Evolutionary conservation across 2,888 invertebrate genomes (phyloP).

Genomic region (Keiferia lycopersicella): DNA sequence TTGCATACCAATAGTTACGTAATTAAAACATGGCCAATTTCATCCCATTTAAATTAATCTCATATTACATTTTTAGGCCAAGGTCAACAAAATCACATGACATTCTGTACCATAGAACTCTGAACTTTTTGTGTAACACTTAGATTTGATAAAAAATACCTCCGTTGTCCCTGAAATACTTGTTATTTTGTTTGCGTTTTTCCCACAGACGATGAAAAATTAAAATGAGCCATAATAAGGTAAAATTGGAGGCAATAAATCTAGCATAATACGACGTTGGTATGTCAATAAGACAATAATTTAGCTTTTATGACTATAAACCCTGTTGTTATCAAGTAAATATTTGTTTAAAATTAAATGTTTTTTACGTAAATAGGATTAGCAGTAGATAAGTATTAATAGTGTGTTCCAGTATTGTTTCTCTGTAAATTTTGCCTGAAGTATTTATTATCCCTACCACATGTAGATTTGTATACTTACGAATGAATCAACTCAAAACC

Average conservation of each 20-base stretch:
- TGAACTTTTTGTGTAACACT: constrained; percentile 26
- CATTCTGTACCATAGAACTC: not conserved
- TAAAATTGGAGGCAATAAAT: constrained; percentile 39
- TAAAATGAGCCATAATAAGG: constrained; percentile 25
- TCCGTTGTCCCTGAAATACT: constrained; percentile 28
- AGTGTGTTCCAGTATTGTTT: too few relatives aligned
- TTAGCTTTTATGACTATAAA: constrained; percentile 44
- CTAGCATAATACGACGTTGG: constrained; percentile 54
- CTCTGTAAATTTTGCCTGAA: too few relatives aligned
- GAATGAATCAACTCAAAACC: too few relatives aligned
- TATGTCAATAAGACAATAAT: constrained; percentile 41
- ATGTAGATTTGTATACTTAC: too few relatives aligned
- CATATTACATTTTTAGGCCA: not conserved
- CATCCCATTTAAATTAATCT: too few relatives aligned
- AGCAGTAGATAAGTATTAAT: too few relatives aligned
- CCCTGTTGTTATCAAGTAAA: constrained; percentile 24
- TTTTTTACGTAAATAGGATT: not conserved
- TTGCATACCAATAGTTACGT: too few relatives aligned
- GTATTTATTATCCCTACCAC: too few relatives aligned
- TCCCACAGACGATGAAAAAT: constrained; percentile 23
- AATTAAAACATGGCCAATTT: too few relatives aligned
- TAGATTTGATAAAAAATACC: constrained; percentile 22
- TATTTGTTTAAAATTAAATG: not conserved
- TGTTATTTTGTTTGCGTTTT: constrained; percentile 26
- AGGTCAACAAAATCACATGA: not conserved